Evolutionary conservation across 2,797 vertebrate genomes (phyloP).

Genomic region (Scolopax bukidnonensis): DNA sequence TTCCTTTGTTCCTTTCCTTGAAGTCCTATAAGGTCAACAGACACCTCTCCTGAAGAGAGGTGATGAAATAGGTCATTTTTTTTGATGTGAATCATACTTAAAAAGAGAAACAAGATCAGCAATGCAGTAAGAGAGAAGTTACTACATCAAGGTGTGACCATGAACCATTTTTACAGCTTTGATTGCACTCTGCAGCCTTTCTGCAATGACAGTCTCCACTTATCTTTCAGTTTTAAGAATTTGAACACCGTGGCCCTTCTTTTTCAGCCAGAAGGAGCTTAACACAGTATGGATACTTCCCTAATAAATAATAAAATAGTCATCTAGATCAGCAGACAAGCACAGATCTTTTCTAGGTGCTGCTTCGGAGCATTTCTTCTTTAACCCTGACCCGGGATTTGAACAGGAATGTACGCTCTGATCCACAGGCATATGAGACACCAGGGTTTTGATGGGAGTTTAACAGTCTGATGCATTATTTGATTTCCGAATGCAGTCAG

Average conservation of each 20-base stretch:
- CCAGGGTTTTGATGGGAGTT: neutral
- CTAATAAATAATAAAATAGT: neutral
- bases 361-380: neutral
- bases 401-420: neutral
- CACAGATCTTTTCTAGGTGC: neutral
- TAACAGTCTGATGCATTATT: conserved; percentile 61
- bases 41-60: neutral
- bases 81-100: neutral
- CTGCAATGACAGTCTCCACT: neutral
- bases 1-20: neutral
- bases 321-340: neutral
- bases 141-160: neutral
- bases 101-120: neutral
- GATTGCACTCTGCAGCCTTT: neutral
- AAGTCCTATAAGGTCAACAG: neutral
- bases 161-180: neutral
- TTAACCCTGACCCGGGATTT: neutral
- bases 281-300: neutral
- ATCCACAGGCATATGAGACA: neutral
- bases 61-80: neutral
- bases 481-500: conserved; percentile 38
- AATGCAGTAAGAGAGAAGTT: neutral
- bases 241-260: neutral
- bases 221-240: neutral
- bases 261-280: neutral